These are phyloP conservation scores for Erebia ligea DNA, from an alignment of 2,888 invertebrate species.

Conservation along the genomic window DNA sequence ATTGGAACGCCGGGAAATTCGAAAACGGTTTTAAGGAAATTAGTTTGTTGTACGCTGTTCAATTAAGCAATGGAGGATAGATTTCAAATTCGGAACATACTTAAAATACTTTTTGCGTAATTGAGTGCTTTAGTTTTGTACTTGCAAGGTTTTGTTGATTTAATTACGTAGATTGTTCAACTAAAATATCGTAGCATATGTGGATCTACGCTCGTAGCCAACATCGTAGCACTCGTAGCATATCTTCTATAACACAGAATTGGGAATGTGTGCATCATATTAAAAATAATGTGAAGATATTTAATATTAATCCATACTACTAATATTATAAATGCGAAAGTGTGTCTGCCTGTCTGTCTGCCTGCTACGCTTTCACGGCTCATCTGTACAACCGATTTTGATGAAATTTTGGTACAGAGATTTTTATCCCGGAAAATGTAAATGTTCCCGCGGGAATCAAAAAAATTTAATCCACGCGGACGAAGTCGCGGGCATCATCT, in stretches of 20 bases:
- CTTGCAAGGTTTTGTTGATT: not conserved
- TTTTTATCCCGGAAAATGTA: not conserved
- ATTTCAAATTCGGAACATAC: conserved; percentile 27
- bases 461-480: too few relatives aligned
- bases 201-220: not conserved
- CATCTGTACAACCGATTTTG: too few relatives aligned
- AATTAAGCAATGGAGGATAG: conserved; percentile 42
- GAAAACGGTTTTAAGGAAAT: conserved; percentile 50
- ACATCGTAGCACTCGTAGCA: not conserved
- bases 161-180: conserved; percentile 1
- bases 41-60: conserved; percentile 48
- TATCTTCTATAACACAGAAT: not conserved
- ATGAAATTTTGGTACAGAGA: too few relatives aligned
- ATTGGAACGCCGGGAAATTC: conserved; percentile 51
- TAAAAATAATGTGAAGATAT: too few relatives aligned
- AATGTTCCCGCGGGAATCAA: too few relatives aligned
- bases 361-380: too few relatives aligned
- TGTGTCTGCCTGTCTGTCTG: too few relatives aligned
- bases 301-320: too few relatives aligned
- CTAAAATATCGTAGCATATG: not conserved
- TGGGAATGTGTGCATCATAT: too few relatives aligned
- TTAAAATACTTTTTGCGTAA: conserved; percentile 26
- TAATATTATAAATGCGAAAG: too few relatives aligned
- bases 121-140: conserved; percentile 14
- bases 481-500: too few relatives aligned